Conservation (phyloP, 2,113 vertebrate genomes). For the Caranx melampygus region DNA sequence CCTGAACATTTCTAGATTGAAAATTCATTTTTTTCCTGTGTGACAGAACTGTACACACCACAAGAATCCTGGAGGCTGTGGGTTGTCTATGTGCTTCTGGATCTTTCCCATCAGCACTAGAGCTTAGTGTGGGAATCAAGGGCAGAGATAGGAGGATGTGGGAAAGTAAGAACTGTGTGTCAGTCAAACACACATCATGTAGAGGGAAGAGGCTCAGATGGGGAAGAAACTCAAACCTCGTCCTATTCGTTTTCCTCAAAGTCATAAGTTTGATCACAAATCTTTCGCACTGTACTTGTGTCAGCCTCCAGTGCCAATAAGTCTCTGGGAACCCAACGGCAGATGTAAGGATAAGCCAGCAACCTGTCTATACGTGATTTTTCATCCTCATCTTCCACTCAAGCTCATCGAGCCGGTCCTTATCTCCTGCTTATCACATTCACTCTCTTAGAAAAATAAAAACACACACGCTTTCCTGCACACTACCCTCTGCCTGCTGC, state of each 20-base stretch:
- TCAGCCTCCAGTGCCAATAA: constrained; percentile 28
- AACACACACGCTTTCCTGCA: constrained; percentile 25
- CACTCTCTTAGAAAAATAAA: constrained; percentile 42
- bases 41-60: constrained; percentile 44
- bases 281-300: not conserved
- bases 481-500: constrained; percentile 12
- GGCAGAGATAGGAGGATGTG: constrained; percentile 75
- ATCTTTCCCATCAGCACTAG: constrained; percentile 72
- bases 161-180: constrained; percentile 62
- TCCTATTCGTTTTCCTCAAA: not conserved
- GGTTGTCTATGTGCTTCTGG: constrained; percentile 63
- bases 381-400: constrained; percentile 42
- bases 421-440: constrained; percentile 52
- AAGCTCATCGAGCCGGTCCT: constrained; percentile 49
- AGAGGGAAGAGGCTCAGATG: constrained; percentile 29
- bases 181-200: constrained; percentile 61
- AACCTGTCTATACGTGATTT: constrained; percentile 72
- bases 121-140: constrained; percentile 79
- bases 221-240: not conserved
- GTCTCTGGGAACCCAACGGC: constrained; percentile 62
- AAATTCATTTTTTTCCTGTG: constrained; percentile 23
- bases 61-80: constrained; percentile 64
- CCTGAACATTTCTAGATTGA: constrained; percentile 3
- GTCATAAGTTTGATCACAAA: constrained; percentile 14
- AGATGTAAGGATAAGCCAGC: constrained; percentile 69